Evolutionary conservation across 1,140 invertebrate species (phyloP), one percentile per base, ranked within the genome.

Genomic region (Cotesia chilonis): DNA sequence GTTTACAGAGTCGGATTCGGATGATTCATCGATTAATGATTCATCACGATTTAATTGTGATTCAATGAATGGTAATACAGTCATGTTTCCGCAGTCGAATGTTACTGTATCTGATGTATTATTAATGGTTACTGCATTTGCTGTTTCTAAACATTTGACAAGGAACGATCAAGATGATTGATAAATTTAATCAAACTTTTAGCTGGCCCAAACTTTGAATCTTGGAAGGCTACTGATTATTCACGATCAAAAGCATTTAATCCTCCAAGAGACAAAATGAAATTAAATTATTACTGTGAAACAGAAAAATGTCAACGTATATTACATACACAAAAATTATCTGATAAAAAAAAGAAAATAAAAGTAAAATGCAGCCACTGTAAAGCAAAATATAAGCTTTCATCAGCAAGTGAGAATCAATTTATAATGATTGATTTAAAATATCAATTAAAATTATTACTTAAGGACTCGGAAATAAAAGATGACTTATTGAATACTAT

Each of bases 401-500:
- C 51, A 12, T 41, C 66, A 2, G 2, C 17, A 65, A 38, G 51
- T 52, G 10, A 47, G 20, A 68, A 74, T 69, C 74, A 72, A 35
- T 75, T 75, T 57, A 64, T 75, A 37, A 72, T 68, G 2, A 67
- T 74, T 12, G 70, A 74, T 63, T 57, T 71, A 17, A 63, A 71
- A 57, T 71, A 71, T 55, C 69, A 74, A 41, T 52, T 74, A 41
- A 9, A 60, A 70, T 5, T 71, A 35, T 9, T 71, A 1, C 47
- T 74, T 2, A 36, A 41, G 41, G 57, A 68, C 14, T 14, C 9
- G 36, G 20, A 36, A 2, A 17, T 71, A 4, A 69, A 71, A 20
- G 1, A 55, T 14, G 20, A 71, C 20, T 59, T 74, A 51, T 36
- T 74, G 9, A 12, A 71, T 14, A 68, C 36, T 10, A 4, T 68